Evolutionary conservation across 2,797 vertebrate species (phyloP), one percentile per base, ranked within the genome.

Genomic region (Chelon labrosus): DNA sequence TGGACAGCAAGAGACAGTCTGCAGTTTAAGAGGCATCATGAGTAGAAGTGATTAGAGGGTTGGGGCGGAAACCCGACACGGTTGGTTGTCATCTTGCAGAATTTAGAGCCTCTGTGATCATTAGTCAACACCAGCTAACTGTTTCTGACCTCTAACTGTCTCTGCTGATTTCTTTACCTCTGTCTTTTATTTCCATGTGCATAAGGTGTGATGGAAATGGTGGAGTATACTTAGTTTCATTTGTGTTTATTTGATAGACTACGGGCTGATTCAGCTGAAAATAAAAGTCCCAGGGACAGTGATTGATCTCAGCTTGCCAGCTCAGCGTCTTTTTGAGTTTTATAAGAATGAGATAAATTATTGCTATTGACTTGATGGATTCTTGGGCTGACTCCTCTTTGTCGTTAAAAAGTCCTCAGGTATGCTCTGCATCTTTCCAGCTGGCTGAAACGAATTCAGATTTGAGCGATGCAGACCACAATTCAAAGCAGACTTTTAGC

Each of bases 401-500:
- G 46, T 72, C 47, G 2, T 77, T 81, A 49, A 13, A 51, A 60
- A 20, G 38, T 53, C 53, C 4, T 65, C 75, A 79, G 74, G 71
- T 85, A 83, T 77, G 76, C 76, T 44, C 0, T 22, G 10, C 57
- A 20, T 79, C 77, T 76, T 74, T 85, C 80, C 80, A 77, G 41
- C 71, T 53, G 67, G 83, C 77, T 82, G 59, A 80, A 79, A 67
- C 46, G 37, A 54, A 51, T 70, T 75, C 59, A 38, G 20, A 69
- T 78, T 42, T 13, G 64, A 77, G 66, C 47, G 1, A 27, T 16
- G 56, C 61, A 55, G 73, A 74, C 12, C 57, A 54, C 82, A 88
- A 91, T 73, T 70, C 75, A 83, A 89, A 91, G 77, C 83, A 90
- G 90, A 84, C 75, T 66, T 71, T 77, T n/a, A 59, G 70, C 19